These are phyloP conservation scores for Crambe crambe DNA, from an alignment of 37 sponge, comb jelly and placozoan species.

Conservation along the genomic window DNA sequence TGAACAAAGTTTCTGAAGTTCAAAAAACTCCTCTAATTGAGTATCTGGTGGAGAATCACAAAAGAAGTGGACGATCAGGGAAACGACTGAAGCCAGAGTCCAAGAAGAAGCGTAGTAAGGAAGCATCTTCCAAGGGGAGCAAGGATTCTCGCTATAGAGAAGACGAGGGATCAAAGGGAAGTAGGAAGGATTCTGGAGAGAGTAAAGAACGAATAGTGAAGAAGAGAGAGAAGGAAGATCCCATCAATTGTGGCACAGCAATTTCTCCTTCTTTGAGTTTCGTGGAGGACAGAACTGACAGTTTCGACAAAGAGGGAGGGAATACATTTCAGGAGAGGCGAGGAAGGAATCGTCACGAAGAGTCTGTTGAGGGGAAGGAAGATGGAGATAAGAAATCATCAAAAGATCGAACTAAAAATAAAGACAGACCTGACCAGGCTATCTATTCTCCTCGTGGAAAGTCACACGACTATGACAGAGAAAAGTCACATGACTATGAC, in stretches of 20 bases:
- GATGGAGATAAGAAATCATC: neutral
- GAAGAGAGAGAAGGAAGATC: neutral
- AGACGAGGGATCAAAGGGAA: neutral
- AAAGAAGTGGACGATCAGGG: neutral
- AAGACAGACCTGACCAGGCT: constrained; percentile 13
- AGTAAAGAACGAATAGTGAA: neutral
- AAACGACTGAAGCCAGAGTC: neutral
- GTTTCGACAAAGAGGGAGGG: neutral
- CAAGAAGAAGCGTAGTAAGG: constrained; percentile 18
- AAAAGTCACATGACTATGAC: neutral
- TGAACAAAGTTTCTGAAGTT: constrained; percentile 14
- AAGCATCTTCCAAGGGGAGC: too few species aligned
- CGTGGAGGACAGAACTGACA: constrained; percentile 4
- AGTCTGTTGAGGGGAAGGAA: neutral
- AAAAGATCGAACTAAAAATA: neutral
- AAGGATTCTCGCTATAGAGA: neutral
- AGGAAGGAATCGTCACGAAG: neutral
- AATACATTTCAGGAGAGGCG: neutral
- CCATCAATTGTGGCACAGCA: neutral
- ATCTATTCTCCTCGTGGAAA: constrained; percentile 23
- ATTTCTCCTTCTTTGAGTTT: neutral
- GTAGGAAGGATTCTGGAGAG: neutral
- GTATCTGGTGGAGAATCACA: constrained; percentile 64
- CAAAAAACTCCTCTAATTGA: constrained; percentile 70
- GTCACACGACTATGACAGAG: neutral